phyloP scores from a whole-genome alignment of 2,797 vertebrate species.

The Pangasius macronema region DNA sequence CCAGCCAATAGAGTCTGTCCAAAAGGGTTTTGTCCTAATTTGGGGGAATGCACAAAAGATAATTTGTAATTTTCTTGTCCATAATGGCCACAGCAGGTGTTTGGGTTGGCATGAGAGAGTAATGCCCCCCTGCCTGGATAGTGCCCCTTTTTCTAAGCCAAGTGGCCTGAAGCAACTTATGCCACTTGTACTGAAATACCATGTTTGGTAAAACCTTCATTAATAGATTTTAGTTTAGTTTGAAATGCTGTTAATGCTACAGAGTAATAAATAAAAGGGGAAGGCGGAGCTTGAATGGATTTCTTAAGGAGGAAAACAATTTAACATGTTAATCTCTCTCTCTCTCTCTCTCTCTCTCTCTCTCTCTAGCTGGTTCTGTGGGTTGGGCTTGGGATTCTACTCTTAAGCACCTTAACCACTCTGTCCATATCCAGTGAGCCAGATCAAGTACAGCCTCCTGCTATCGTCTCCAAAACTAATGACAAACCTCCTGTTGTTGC shows the following conservation, averaged over 20 bases:
- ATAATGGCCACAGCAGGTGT: conserved; percentile 57
- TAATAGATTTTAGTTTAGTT: conserved; percentile 42
- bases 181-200: conserved; percentile 32
- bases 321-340: neutral
- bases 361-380: conserved; percentile 85
- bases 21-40: conserved; percentile 42
- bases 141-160: conserved; percentile 42
- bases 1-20: conserved; percentile 40
- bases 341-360: conserved; percentile 27
- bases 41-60: conserved; percentile 49
- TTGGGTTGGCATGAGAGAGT: conserved; percentile 49
- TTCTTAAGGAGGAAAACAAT: neutral
- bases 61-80: conserved; percentile 39
- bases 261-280: neutral
- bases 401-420: conserved; percentile 93
- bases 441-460: conserved; percentile 67
- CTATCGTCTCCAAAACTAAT: conserved; percentile 54
- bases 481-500: conserved; percentile 54
- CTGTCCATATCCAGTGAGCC: conserved; percentile 78
- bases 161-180: conserved; percentile 41
- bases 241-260: conserved; percentile 12
- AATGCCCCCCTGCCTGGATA: conserved; percentile 35
- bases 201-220: conserved; percentile 8
- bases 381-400: conserved; percentile 90
- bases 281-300: neutral